Conservation (phyloP, 2,797 vertebrate species). For the Thalassophryne amazonica region DNA sequence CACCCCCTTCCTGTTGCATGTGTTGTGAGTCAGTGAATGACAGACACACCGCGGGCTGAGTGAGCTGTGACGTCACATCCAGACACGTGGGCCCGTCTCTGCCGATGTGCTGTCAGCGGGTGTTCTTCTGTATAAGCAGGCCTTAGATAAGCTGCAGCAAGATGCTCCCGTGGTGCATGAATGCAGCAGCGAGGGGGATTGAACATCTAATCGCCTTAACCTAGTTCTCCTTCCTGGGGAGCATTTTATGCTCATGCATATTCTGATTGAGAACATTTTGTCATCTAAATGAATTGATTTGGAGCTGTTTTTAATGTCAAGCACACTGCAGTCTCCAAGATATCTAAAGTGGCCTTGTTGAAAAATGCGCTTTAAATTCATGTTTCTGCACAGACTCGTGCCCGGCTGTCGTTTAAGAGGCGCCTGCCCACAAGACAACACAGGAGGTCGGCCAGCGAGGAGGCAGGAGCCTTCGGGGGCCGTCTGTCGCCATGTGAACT, state of each 20-base stretch:
- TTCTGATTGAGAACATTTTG: background rate
- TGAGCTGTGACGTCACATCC: conserved; percentile 34
- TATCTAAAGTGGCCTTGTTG: background rate
- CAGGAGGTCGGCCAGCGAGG: conserved; percentile 73
- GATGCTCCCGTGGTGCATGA: conserved; percentile 29
- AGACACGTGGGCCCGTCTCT: conserved; percentile 11
- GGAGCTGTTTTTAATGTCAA: background rate
- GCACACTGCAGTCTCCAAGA: background rate
- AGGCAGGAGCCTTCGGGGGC: conserved; percentile 10
- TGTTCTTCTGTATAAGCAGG: conserved; percentile 41
- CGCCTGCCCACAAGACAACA: conserved; percentile 77
- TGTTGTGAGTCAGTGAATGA: background rate
- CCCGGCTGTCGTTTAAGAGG: conserved; percentile 76
- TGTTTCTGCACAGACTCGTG: conserved; percentile 64
- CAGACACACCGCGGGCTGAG: background rate
- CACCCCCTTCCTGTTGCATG: no score
- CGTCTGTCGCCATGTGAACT: conserved; percentile 41
- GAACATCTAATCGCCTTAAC: conserved; percentile 74
- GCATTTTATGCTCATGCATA: conserved; percentile 27
- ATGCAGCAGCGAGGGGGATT: conserved; percentile 47
- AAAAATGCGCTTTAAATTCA: background rate
- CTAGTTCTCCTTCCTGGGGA: conserved; percentile 40
- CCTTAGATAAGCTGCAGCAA: conserved; percentile 49
- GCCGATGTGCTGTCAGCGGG: conserved; percentile 32
- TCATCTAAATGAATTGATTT: background rate